Evolutionary conservation across 2,797 vertebrate genomes (phyloP), one percentile per base, ranked within the genome.

Genomic region (Cirrhinus mrigala): DNA sequence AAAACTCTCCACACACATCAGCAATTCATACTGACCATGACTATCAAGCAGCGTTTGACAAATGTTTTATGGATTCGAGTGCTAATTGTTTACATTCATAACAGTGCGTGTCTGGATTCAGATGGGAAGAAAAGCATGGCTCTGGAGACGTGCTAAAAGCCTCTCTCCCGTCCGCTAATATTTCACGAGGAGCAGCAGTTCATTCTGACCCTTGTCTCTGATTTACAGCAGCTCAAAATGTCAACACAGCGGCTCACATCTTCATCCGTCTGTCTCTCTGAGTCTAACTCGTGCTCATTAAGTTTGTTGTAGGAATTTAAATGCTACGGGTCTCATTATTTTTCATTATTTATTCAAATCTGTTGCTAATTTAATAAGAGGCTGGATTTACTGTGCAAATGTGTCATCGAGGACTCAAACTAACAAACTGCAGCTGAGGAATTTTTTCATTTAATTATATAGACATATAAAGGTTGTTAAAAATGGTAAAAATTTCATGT

Each of bases 141-240:
- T 81, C 79, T 54, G 16, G 52, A 86, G 82, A 68, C 3, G 37
- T 80, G 60, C 69, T 86, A 37, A 82, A 82, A 71, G 80, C 9
- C 22, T 58, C 56, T n/a, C 54, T 22, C 20, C 56, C 8, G 9
- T 60, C 56, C 24, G 86, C 86, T 90, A 90, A 94, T 94, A 94
- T 94, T 93, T 95, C 95, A 94, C 88, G 85, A 86, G 93, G 92
- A 94, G 88, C 84, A 64, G 90, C 1, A 87, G 88, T 89, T 70
- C 8, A 44, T 90, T 89, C 71, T 81, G 44, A 22, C 46, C 60
- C 62, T 82, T 52, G 84, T 86, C 91, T 54, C 89, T 91, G 92
- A 95, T 94, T 93, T 93, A 94, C 91, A 87, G 81, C 89, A 22
- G 68, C 90, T 92, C 50, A 89, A 91, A 93, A 93, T 75, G 52